Evolutionary conservation across 1,140 invertebrate genomes (phyloP), one percentile per base, ranked within the genome.

Genomic region (Notospermus geniculatus): DNA sequence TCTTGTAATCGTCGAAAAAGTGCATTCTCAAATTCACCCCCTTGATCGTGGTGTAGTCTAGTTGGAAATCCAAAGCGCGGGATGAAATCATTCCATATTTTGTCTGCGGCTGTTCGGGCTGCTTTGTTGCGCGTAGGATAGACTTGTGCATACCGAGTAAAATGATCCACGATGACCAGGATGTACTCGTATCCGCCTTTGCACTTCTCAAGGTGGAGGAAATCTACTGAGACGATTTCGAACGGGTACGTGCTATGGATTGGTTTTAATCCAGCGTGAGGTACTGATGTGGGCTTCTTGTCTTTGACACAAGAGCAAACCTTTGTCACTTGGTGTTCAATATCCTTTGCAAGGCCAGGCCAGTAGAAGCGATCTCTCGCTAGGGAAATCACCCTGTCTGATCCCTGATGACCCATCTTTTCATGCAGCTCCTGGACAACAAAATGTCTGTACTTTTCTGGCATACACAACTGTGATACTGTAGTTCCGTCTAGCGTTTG

Each of bases 351-450:
- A 58, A 69, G 66, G 0, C 55, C 19, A 9, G 67, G 64, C 62
- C 67, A 69, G 32, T 57, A 64, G 39, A 64, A 64, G 15, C 65
- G 28, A 2, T 59, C 50, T 23, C 57, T 17, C 2, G 53, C 56
- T n/a, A 69, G 28, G 15, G 23, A 15, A 0, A 58, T 15, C 0
- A 59, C 55, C 50, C 57, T 55, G 17, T 69, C 64, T 7, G n/a
- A 25, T 9, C 67, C 62, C 30, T 55, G 45, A 52, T 69, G 65
- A 19, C 62, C 65, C 59, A 62, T 66, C 15, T 66, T 29, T 9
- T 55, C 29, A 57, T 68, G 60, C 25, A 68, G 54, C 27, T 64
- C 50, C 5, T 60, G 0, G 19, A 58, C 29, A 0, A 67, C 59
- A 22, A 50, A 15, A 27, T 28, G 0, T 19, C 30, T 17, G 50